A percentile compares a stretch with the other conserved stretches of the same genome.
These are phyloP conservation scores for Cryptocephalus primarius DNA, from an alignment of 2,888 invertebrate genomes.

Conservation along the genomic window DNA sequence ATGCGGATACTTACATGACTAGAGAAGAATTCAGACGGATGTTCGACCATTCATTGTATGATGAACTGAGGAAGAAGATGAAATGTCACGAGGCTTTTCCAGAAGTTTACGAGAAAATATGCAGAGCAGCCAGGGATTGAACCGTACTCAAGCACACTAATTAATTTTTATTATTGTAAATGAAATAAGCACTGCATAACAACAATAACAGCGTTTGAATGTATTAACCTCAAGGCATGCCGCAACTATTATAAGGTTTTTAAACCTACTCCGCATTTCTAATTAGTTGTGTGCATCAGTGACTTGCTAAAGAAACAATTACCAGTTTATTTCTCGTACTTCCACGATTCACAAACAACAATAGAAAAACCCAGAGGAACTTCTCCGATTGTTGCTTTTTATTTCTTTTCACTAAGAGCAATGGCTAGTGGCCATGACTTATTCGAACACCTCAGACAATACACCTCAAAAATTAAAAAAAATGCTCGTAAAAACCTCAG, in stretches of 20 bases:
- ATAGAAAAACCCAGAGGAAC: neutral
- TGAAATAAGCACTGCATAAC: too few species aligned
- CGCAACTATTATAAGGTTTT: too few species aligned
- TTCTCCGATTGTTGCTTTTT: neutral
- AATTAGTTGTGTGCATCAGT: too few species aligned
- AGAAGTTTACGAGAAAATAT: constrained; percentile 68
- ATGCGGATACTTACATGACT: constrained; percentile 70
- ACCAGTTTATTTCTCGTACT: too few species aligned
- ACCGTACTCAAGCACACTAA: too few species aligned
- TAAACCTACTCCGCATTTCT: too few species aligned
- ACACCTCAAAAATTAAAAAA: neutral
- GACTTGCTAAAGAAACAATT: too few species aligned
- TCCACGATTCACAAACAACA: too few species aligned
- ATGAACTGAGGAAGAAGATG: constrained; percentile 47
- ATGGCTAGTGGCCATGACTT: constrained; percentile 1
- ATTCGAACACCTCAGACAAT: constrained; percentile 1
- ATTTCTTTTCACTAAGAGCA: neutral
- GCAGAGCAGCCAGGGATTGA: constrained; percentile 39
- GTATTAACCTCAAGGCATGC: too few species aligned
- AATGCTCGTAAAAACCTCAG: too few species aligned
- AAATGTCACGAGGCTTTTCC: constrained; percentile 64
- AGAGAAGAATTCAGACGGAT: constrained; percentile 63
- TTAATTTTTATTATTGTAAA: too few species aligned
- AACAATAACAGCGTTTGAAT: too few species aligned
- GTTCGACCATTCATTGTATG: constrained; percentile 72